phyloP scores from a whole-genome alignment of 1,140 invertebrate genomes.

The Euura lappo region DNA sequence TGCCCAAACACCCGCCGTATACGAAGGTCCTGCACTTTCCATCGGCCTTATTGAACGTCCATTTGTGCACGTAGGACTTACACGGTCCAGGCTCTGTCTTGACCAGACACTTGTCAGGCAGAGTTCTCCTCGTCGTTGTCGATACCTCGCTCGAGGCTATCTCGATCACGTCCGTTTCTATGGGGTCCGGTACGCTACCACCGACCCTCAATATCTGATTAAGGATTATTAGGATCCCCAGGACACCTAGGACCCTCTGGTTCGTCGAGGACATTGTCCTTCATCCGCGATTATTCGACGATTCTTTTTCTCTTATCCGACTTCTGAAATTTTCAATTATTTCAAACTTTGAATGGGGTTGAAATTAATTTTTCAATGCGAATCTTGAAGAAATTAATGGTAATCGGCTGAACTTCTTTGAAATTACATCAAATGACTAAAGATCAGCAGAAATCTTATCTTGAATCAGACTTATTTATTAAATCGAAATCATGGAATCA shows the following conservation, averaged over 20 bases:
- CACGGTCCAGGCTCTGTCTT: slow-evolving; percentile 69
- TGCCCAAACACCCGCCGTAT: slow-evolving; percentile 81
- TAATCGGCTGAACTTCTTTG: too few relatives aligned
- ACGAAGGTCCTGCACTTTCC: slow-evolving; percentile 73
- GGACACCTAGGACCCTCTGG: slow-evolving; percentile 46
- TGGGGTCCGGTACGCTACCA: slow-evolving; percentile 39
- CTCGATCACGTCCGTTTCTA: slow-evolving; percentile 36
- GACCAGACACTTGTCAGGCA: slow-evolving; percentile 50
- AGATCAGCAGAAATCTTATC: too few relatives aligned
- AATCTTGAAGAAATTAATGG: too few relatives aligned
- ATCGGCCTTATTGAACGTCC: slow-evolving; percentile 73
- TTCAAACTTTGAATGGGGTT: too few relatives aligned
- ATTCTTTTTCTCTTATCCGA: background rate
- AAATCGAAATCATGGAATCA: too few relatives aligned
- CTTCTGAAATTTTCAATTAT: background rate
- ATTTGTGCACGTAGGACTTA: slow-evolving; percentile 71
- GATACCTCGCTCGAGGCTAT: slow-evolving; percentile 23
- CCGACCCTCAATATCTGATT: slow-evolving; percentile 19
- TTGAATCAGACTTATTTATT: too few relatives aligned
- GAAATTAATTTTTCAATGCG: too few relatives aligned
- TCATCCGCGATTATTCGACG: slow-evolving; percentile 38
- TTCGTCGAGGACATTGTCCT: slow-evolving; percentile 45
- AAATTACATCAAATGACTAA: too few relatives aligned
- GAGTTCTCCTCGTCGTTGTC: slow-evolving; percentile 34
- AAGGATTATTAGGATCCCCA: slow-evolving; percentile 44